phyloP scores from a whole-genome alignment of 1,140 invertebrate genomes.

The Coenobita brevimanus region DNA sequence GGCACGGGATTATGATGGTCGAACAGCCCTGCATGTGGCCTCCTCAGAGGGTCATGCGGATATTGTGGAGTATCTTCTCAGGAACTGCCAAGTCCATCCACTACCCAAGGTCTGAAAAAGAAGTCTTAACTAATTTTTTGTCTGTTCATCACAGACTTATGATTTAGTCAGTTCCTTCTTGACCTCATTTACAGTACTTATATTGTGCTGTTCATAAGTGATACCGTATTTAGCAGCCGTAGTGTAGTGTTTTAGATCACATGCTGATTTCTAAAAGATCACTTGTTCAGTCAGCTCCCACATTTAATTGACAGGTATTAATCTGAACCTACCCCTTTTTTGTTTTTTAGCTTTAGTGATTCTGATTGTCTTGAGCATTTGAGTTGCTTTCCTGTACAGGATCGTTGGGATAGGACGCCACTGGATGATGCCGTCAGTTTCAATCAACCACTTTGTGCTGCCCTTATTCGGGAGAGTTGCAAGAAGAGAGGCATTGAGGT shows the following conservation, averaged over 20 bases:
- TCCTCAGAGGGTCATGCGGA: conserved; percentile 75
- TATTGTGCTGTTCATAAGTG: too few relatives aligned
- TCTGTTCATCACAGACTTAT: too few relatives aligned
- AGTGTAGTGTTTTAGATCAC: too few relatives aligned
- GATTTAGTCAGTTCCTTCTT: neutral
- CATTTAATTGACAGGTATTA: too few relatives aligned
- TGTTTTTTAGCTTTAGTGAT: too few relatives aligned
- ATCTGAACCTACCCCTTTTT: too few relatives aligned
- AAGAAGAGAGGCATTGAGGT: conserved; percentile 50
- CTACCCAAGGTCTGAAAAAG: conserved; percentile 41
- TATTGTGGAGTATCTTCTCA: conserved; percentile 73
- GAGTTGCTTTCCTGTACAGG: conserved; percentile 42
- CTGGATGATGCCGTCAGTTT: conserved; percentile 91
- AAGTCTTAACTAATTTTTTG: neutral
- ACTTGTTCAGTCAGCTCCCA: too few relatives aligned
- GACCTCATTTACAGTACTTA: neutral
- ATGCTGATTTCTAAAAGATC: too few relatives aligned
- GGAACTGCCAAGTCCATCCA: conserved; percentile 36
- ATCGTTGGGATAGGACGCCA: conserved; percentile 89
- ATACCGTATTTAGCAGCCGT: too few relatives aligned
- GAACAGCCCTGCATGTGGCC: conserved; percentile 75
- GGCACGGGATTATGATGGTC: conserved; percentile 75
- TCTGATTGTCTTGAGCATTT: too few relatives aligned
- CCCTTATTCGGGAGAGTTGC: conserved; percentile 51
- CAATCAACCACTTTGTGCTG: conserved; percentile 76